phyloP scores from a whole-genome alignment of 2,797 vertebrate genomes.

The Bucorvus abyssinicus region DNA sequence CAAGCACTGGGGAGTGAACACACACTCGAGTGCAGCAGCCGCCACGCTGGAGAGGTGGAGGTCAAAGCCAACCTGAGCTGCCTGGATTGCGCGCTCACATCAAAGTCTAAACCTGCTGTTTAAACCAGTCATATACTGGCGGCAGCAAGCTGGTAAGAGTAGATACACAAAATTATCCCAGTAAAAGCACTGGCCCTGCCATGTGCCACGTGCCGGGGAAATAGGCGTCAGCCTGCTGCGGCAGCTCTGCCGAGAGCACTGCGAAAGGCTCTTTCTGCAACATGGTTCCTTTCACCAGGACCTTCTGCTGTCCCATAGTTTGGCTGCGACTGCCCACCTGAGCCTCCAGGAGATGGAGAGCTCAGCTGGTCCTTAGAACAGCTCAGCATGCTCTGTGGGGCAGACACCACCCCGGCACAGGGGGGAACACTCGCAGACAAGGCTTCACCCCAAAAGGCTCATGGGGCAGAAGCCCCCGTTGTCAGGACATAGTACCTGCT shows the following conservation, averaged over 20 bases:
- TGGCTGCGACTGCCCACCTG: neutral
- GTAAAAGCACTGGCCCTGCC: neutral
- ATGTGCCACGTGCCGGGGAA: neutral
- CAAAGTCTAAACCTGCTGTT: neutral
- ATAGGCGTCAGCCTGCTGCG: neutral
- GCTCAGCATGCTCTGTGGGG: rapidly evolving
- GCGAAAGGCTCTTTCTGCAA: neutral
- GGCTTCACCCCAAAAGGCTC: neutral
- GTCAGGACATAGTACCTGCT: neutral
- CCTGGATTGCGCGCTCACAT: neutral
- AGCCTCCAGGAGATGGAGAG: neutral
- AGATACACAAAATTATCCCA: neutral
- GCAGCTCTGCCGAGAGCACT: neutral
- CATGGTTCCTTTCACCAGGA: neutral
- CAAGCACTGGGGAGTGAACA: neutral
- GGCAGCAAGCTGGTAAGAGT: neutral
- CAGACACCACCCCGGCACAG: neutral
- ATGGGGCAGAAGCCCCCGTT: neutral
- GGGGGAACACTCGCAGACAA: neutral
- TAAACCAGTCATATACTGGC: neutral
- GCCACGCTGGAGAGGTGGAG: neutral
- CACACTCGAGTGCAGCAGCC: rapidly evolving
- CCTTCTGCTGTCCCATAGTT: neutral
- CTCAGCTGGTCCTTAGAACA: neutral
- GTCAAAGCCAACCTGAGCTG: neutral